Percentiles rank a stretch among this genome's conserved stretches.
Evolutionary conservation across 1,140 invertebrate genomes (phyloP).

Genomic region (Drosophila pandora): DNA sequence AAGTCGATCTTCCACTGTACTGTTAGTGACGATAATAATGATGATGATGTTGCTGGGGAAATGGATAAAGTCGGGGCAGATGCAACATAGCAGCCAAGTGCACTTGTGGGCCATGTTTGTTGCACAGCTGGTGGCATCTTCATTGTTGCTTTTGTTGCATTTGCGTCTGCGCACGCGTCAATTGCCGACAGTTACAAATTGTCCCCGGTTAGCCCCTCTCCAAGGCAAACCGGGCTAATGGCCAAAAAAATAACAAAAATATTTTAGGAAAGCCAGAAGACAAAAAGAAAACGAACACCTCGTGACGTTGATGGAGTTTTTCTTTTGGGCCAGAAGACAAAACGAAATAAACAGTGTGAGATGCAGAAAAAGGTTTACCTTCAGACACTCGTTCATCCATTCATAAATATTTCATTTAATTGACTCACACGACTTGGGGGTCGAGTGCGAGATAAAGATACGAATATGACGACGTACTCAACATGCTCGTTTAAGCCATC

Average conservation of each 20-base stretch:
- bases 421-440: slow-evolving; percentile 64
- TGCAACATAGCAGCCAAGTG: slow-evolving; percentile 27
- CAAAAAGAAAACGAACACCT: slow-evolving; percentile 14
- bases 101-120: slow-evolving; percentile 43
- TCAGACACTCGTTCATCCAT: slow-evolving; percentile 43
- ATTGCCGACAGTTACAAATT: slow-evolving; percentile 72
- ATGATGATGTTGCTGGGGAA: slow-evolving; percentile 25
- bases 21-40: slow-evolving; percentile 39
- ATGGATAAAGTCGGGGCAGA: slow-evolving; percentile 44
- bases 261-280: slow-evolving; percentile 9
- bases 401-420: slow-evolving; percentile 77
- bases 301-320: slow-evolving; percentile 43
- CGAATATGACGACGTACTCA: slow-evolving; percentile 48
- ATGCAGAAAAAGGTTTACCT: slow-evolving; percentile 30
- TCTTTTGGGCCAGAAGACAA: slow-evolving; percentile 13
- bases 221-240: slow-evolving; percentile 51
- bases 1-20: slow-evolving; percentile 29
- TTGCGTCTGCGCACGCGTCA: slow-evolving; percentile 67
- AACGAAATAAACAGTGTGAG: slow-evolving; percentile 34
- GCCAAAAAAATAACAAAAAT: slow-evolving; percentile 38
- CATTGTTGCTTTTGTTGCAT: slow-evolving; percentile 42
- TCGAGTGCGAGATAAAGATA: slow-evolving; percentile 54
- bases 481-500: slow-evolving; percentile 51
- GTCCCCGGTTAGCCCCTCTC: slow-evolving; percentile 51
- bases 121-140: slow-evolving; percentile 51